phyloP scores from a whole-genome alignment of 1,140 invertebrate genomes.

The Riptortus pedestris region DNA sequence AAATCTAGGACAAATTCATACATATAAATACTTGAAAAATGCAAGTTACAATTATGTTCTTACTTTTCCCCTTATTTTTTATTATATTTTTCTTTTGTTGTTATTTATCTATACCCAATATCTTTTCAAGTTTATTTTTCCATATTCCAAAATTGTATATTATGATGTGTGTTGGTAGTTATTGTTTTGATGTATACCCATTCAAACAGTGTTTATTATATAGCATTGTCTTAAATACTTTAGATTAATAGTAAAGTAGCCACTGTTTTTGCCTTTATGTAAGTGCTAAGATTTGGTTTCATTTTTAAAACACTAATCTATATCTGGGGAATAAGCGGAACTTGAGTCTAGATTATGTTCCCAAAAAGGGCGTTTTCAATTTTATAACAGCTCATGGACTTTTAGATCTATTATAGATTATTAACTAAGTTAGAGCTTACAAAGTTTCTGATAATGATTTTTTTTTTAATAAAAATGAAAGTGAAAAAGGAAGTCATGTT shows the following conservation, averaged over 20 bases:
- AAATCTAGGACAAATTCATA: background rate
- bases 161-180: conserved; percentile 17
- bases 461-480: background rate
- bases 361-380: conserved; percentile 11
- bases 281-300: conserved; percentile 18
- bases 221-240: conserved; percentile 18
- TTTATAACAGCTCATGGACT: background rate
- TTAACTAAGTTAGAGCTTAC: background rate
- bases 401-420: background rate
- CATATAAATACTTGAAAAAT: conserved; percentile 3
- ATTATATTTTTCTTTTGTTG: conserved; percentile 1
- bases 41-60: background rate
- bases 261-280: conserved; percentile 17
- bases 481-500: background rate
- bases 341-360: conserved; percentile 1
- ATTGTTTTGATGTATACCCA: conserved; percentile 20
- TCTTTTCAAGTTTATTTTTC: conserved; percentile 5
- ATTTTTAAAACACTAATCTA: conserved; percentile 5
- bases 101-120: no score
- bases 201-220: conserved; percentile 9
- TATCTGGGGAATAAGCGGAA: conserved; percentile 15
- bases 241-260: conserved; percentile 20
- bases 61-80: background rate
- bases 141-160: conserved; percentile 18
- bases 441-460: background rate